A percentile compares a stretch with the other conserved stretches of the same genome.
Evolutionary conservation across 2,888 invertebrate genomes (phyloP).

Genomic region (Cybosia mesomella): DNA sequence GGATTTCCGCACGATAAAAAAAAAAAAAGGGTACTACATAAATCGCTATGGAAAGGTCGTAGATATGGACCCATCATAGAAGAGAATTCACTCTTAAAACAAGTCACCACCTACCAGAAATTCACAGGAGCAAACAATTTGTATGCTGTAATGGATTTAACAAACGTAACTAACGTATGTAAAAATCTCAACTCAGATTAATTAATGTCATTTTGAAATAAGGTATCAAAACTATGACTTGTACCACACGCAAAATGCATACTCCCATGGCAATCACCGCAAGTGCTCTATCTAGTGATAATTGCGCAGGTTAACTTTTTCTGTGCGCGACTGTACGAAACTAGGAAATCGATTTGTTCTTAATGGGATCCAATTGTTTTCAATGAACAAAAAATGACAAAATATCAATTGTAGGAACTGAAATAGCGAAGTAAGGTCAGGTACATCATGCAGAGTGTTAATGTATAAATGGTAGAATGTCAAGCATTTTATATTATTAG

Average conservation of each 20-base stretch:
- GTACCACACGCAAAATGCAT: slow-evolving; percentile 55
- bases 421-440: slow-evolving; percentile 54
- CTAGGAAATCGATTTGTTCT: slow-evolving; percentile 78
- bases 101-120: no score
- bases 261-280: slow-evolving; percentile 81
- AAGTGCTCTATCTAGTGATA: slow-evolving; percentile 80
- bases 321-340: slow-evolving; percentile 44
- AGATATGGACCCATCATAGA: no score
- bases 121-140: no score
- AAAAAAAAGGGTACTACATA: no score
- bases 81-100: no score
- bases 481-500: slow-evolving; percentile 44
- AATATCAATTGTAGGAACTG: slow-evolving; percentile 52
- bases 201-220: neutral
- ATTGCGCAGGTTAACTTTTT: slow-evolving; percentile 80
- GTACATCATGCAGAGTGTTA: slow-evolving; percentile 51
- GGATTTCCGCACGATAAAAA: no score
- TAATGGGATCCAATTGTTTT: slow-evolving; percentile 58
- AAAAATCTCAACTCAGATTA: neutral
- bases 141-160: no score
- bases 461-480: slow-evolving; percentile 31
- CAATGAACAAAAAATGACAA: slow-evolving; percentile 28
- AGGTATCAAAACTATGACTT: slow-evolving; percentile 33
- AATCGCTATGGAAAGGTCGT: no score
- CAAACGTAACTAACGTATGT: no score